These are phyloP conservation scores for Acanthis flammea DNA, from an alignment of 2,797 vertebrate genomes.

Conservation along the genomic window DNA sequence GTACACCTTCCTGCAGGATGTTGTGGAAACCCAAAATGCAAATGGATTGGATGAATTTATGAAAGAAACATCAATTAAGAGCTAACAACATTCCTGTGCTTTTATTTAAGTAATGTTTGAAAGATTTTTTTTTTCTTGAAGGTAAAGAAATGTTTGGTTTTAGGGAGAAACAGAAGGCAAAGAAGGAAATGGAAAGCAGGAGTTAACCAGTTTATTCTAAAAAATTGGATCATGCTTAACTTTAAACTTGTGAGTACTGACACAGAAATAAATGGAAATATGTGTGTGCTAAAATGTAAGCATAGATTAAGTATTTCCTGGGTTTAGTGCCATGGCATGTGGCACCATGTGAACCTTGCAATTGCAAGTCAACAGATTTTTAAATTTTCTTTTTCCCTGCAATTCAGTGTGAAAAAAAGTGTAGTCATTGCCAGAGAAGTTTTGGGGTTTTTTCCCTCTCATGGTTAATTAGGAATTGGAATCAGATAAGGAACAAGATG, in stretches of 20 bases:
- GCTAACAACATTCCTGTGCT: neutral
- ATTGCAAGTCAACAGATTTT: neutral
- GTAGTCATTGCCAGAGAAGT: neutral
- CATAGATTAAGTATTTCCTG: neutral
- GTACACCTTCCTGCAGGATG: neutral
- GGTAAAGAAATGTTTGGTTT: neutral
- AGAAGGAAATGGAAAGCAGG: neutral
- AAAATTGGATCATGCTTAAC: neutral
- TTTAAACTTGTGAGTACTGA: neutral
- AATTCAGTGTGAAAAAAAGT: neutral
- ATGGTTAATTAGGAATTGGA: neutral
- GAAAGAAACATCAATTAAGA: neutral
- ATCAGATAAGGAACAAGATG: neutral
- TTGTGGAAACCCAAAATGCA: neutral
- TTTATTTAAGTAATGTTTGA: neutral
- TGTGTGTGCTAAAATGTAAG: neutral
- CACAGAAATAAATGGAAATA: neutral
- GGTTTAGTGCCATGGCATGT: neutral
- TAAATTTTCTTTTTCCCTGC: no score
- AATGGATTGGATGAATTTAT: neutral
- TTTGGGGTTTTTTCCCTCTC: accelerated
- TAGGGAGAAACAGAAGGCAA: neutral
- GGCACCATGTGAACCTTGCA: neutral
- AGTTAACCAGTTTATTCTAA: neutral
- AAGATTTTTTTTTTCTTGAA: neutral